phyloP scores from a whole-genome alignment of 1,140 invertebrate species.

The Drosophila pruinosa region DNA sequence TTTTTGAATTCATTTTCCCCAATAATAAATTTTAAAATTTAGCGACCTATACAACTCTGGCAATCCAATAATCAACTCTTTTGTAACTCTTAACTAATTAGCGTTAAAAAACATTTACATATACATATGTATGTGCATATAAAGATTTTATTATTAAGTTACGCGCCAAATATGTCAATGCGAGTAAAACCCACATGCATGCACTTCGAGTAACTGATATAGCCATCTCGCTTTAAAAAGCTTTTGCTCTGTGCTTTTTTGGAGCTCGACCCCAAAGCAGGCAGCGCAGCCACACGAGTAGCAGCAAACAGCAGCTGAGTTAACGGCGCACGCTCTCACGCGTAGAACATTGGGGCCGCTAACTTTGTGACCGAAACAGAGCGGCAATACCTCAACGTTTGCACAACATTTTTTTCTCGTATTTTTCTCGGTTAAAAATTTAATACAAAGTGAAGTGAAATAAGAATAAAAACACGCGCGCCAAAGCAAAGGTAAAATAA shows the following conservation, averaged over 20 bases:
- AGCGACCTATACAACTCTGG: too few species aligned
- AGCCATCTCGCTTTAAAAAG: conserved; percentile 26
- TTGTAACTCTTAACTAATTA: too few species aligned
- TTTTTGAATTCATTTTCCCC: too few species aligned
- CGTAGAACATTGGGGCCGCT: conserved; percentile 50
- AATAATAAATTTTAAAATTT: too few species aligned
- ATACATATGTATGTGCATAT: too few species aligned
- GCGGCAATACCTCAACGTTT: conserved; percentile 37
- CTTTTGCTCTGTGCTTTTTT: conserved; percentile 47
- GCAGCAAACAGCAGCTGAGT: conserved; percentile 47
- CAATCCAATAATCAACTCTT: too few species aligned
- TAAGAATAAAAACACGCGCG: conserved; percentile 30
- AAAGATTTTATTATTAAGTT: too few species aligned
- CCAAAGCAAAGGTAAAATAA: conserved; percentile 30
- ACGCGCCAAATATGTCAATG: neutral
- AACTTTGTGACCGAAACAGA: conserved; percentile 32
- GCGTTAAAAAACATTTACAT: too few species aligned
- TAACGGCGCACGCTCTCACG: conserved; percentile 52
- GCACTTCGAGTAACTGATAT: neutral
- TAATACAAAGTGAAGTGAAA: conserved; percentile 56
- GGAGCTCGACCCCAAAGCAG: conserved; percentile 46
- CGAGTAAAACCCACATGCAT: neutral
- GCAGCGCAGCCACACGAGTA: conserved; percentile 41
- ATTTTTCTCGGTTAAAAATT: conserved; percentile 69
- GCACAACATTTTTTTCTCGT: conserved; percentile 41